A percentile compares a stretch with the other conserved stretches of the same genome.
These are phyloP conservation scores for Brachynemurus nebulosus DNA, from an alignment of 2,888 invertebrate species.

Conservation along the genomic window DNA sequence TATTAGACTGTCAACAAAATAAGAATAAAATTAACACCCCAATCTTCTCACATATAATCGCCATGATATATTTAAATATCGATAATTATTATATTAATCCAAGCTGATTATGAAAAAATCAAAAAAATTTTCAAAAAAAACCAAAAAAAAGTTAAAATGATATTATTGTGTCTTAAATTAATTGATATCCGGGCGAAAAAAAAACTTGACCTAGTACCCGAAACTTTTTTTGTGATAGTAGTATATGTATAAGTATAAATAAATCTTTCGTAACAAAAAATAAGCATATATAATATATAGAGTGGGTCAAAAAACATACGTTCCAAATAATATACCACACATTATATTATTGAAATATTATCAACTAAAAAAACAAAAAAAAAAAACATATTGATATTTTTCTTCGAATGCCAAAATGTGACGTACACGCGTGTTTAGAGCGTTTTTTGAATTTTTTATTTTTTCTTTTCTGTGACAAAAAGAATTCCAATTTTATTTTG, in stretches of 20 bases:
- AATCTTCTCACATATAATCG: no score
- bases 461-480: not conserved
- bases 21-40: no score
- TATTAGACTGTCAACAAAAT: no score
- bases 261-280: not conserved
- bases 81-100: constrained; percentile 1
- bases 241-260: not conserved
- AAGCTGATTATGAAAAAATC: not conserved
- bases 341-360: not conserved
- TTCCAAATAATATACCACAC: not conserved
- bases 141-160: not conserved
- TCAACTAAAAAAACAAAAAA: not conserved
- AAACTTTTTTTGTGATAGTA: constrained; percentile 1
- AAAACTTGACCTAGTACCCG: not conserved
- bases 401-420: not conserved
- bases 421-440: not conserved
- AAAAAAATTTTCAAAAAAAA: not conserved
- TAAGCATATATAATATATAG: not conserved
- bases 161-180: constrained; percentile 1
- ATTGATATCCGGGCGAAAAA: not conserved
- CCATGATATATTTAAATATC: no score
- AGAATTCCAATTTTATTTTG: not conserved
- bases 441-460: constrained; percentile 1
- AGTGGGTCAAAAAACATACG: not conserved
- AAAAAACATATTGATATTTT: not conserved